Evolutionary conservation across 92 coral and sea anemone species (phyloP), one percentile per base, ranked within the genome.

Genomic region (Plumapathes pennacea): DNA sequence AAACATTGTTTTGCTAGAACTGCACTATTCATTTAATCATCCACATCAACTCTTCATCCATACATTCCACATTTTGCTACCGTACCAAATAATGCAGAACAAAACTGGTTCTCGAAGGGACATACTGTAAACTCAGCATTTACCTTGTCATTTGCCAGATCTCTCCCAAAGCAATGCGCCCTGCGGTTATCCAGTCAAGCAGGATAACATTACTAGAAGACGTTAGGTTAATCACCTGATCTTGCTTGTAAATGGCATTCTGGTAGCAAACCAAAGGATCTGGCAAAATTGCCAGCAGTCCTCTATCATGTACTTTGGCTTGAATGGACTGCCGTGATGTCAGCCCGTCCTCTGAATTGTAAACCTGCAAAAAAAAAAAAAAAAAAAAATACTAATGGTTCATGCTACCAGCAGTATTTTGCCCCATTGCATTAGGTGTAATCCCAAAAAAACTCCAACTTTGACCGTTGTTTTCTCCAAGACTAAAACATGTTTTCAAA

Each of bases 141-240:
- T 50, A 81, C 87, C 87, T 81, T n/a, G 50, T 66, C 83, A 81
- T 74, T 25, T 74, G 63, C 87, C 87, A 81, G 31, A 74, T 47
- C 49, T 81, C 87, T 22, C 74, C 83, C 21, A 77, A 56, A 40
- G 87, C 87, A 46, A 74, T 34, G 6, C 87, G 83, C 11, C 87
- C 87, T 39, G 87, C 83, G 11, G 72, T 65, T n/a, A 81, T 34
- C 87, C 87, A 81, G 26, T 81, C 87, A 23, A 81, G 62, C 33
- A 81, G 11, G 2, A 81, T 48, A 5, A 75, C 57, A 37, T 28
- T 81, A 15, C 87, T 77, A 17, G 50, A 39, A 20, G 59, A 53
- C 41, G 77, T 49, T 18, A 81, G 69, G 21, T 81, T 63, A 60
- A 81, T 15, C n/a, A 66, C 87, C 83, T 81, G 87, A 11, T 51